phyloP scores from a whole-genome alignment of 2,113 vertebrate genomes.

The Daubentonia madagascariensis region DNA sequence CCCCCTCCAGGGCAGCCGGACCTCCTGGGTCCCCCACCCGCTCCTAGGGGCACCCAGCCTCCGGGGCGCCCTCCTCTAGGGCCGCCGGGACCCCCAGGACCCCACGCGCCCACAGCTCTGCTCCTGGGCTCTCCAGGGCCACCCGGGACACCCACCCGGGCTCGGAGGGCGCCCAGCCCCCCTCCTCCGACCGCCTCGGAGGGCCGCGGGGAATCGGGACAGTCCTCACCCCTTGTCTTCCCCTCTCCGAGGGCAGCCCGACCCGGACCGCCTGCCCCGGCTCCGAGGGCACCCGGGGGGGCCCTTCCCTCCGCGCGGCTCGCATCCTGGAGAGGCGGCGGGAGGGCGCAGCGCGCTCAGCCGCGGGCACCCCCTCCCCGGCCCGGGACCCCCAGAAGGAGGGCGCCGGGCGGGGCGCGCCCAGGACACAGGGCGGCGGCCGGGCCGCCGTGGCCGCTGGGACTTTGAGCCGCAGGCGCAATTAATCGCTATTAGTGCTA shows the following conservation, averaged over 20 bases:
- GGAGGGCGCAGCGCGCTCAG: neutral
- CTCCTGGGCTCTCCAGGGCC: neutral
- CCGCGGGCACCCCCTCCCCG: accelerated
- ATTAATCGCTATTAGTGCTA: neutral
- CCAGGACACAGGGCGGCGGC: neutral
- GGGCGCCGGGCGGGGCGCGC: neutral
- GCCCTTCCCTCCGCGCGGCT: neutral
- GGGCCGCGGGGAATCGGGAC: neutral
- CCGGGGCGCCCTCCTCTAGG: neutral
- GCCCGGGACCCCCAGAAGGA: neutral
- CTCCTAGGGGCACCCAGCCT: neutral
- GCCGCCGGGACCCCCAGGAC: neutral
- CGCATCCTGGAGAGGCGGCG: accelerated
- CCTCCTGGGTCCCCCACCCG: neutral
- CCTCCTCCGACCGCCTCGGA: neutral
- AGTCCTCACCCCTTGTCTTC: neutral
- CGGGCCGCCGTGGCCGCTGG: accelerated
- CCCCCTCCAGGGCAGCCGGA: neutral
- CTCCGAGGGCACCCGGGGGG: neutral
- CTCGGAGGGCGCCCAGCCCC: neutral
- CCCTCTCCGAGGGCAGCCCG: neutral
- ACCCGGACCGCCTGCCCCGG: too few species aligned
- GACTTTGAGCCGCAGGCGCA: constrained; percentile 3
- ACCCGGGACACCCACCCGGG: neutral
- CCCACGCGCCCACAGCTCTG: neutral